A percentile compares a stretch with the other conserved stretches of the same genome.
These are phyloP conservation scores for Carabus problematicus DNA, from an alignment of 2,888 invertebrate species.

Conservation along the genomic window DNA sequence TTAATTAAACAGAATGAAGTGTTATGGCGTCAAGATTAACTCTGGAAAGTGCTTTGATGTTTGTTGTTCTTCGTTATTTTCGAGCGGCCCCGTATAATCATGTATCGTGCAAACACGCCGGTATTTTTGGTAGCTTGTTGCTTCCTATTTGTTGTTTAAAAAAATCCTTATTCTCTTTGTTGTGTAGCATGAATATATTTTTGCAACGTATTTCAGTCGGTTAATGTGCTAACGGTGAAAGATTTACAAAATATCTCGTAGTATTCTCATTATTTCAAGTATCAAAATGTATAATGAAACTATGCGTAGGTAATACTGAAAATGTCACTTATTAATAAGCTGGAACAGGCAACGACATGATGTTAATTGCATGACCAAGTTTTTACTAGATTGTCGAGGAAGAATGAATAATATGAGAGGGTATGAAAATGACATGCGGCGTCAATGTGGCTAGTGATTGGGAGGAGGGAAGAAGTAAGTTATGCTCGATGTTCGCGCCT, in stretches of 20 bases:
- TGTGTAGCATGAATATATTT: no score
- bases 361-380: not conserved
- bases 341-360: no score
- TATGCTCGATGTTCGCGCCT: not conserved
- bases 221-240: no score
- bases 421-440: not conserved
- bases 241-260: no score
- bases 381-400: not conserved
- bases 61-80: no score
- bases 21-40: slow-evolving; percentile 39
- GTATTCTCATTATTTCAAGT: no score
- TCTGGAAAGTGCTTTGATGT: slow-evolving; percentile 20
- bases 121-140: not conserved
- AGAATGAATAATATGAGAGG: slow-evolving; percentile 5
- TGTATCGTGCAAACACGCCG: not conserved
- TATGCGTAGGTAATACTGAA: no score
- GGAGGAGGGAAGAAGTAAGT: not conserved
- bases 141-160: not conserved
- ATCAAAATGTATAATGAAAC: no score
- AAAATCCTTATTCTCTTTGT: no score
- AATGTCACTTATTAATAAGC: no score
- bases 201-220: no score
- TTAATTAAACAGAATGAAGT: slow-evolving; percentile 40
- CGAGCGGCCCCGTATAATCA: not conserved
- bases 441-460: not conserved